phyloP scores from a whole-genome alignment of 92 coral and sea anemone species.

The Umimayanthus chanpuru region DNA sequence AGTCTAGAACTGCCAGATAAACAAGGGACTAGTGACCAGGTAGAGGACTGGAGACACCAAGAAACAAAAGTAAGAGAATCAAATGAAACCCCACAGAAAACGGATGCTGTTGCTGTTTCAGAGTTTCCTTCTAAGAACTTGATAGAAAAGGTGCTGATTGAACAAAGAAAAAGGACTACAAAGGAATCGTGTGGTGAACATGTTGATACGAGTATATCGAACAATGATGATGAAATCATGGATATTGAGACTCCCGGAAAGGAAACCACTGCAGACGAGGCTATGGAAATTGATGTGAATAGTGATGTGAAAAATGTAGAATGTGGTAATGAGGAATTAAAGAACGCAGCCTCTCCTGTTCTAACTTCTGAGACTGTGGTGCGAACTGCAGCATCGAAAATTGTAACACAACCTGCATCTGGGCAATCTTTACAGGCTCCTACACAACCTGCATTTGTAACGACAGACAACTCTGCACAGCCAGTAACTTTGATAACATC shows the following conservation, averaged over 20 bases:
- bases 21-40: not conserved
- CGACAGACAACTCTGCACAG: not conserved
- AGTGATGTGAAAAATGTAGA: not conserved
- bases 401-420: not conserved
- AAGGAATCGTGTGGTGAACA: not conserved
- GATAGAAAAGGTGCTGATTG: not conserved
- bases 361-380: not conserved
- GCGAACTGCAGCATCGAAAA: not conserved
- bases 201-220: not conserved
- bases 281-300: conserved; percentile 11
- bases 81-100: not conserved
- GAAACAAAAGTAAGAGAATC: not conserved
- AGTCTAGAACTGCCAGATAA: not conserved
- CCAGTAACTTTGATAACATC: not conserved
- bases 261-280: not conserved
- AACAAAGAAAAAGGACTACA: not conserved
- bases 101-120: not conserved
- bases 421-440: not conserved
- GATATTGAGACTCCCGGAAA: not conserved
- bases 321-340: not conserved
- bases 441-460: not conserved
- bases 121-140: not conserved
- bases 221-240: not conserved
- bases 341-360: not conserved
- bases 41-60: not conserved